phyloP scores from a whole-genome alignment of 2,113 vertebrate species.

The Zosterops japonicus region DNA sequence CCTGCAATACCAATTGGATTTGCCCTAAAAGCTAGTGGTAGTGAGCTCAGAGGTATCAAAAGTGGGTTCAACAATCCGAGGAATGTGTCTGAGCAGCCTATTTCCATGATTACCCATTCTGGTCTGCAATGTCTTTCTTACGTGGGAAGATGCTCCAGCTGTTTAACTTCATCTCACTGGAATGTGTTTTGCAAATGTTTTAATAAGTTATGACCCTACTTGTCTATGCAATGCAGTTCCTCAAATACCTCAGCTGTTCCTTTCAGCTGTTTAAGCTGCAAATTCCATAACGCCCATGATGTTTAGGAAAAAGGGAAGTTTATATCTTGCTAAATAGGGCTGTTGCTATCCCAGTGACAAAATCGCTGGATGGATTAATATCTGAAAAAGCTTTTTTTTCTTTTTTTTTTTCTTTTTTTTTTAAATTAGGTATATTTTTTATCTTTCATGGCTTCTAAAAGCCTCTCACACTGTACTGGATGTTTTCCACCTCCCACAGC shows the following conservation, averaged over 20 bases:
- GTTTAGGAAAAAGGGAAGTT: slow-evolving; percentile 63
- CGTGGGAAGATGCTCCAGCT: neutral
- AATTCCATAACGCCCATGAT: neutral
- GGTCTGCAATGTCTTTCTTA: neutral
- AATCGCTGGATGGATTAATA: neutral
- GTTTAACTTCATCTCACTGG: slow-evolving; percentile 27
- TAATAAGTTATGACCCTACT: slow-evolving; percentile 59
- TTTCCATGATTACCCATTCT: neutral
- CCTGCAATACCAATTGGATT: neutral
- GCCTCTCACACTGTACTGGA: neutral
- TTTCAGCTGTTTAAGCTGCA: slow-evolving; percentile 46
- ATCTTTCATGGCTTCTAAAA: neutral
- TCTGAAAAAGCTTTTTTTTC: neutral
- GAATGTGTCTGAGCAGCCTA: neutral
- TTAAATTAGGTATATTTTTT: neutral
- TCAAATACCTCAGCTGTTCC: slow-evolving; percentile 19
- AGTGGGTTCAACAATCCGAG: neutral
- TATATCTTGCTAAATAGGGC: slow-evolving; percentile 38
- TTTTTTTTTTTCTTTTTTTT: neutral
- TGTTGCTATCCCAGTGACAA: neutral
- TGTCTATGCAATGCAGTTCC: slow-evolving; percentile 53
- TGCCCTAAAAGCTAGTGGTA: neutral
- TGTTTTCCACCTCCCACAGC: neutral
- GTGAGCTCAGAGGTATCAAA: neutral
- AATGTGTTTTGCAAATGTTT: slow-evolving; percentile 61